These are phyloP conservation scores for Ephydatia muelleri DNA, from an alignment of 37 sponge, comb jelly and placozoan species.

Conservation along the genomic window DNA sequence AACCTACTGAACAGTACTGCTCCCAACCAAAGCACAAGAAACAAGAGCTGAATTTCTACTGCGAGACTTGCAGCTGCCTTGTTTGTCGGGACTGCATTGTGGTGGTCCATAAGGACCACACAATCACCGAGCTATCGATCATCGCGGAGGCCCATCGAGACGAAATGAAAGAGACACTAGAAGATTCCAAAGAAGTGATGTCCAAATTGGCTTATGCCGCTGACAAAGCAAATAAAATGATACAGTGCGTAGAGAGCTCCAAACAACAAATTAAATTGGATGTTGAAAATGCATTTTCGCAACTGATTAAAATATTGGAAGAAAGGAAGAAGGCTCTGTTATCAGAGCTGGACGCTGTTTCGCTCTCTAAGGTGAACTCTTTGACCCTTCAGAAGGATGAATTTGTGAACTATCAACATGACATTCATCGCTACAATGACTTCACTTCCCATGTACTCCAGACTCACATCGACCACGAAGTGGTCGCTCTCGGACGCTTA, in stretches of 20 bases:
- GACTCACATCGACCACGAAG: background rate
- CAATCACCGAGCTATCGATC: background rate
- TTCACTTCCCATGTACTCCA: background rate
- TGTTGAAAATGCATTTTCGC: background rate
- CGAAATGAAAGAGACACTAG: background rate
- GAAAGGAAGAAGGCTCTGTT: background rate
- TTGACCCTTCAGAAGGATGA: background rate
- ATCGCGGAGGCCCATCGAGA: background rate
- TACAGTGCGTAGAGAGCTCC: background rate
- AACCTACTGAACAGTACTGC: background rate
- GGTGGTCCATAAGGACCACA: background rate
- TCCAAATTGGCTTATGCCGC: background rate
- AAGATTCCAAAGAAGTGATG: background rate
- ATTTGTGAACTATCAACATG: background rate
- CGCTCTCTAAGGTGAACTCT: background rate
- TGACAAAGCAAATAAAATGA: background rate
- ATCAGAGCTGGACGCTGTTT: background rate
- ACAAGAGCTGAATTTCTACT: background rate
- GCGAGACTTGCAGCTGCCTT: background rate
- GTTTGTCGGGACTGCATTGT: background rate
- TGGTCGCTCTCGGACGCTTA: background rate
- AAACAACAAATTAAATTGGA: background rate
- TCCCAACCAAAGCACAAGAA: background rate
- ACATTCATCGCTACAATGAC: background rate
- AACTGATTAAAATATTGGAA: background rate